These are phyloP conservation scores for Dermatemys mawii DNA, from an alignment of 2,113 vertebrate genomes.

Conservation along the genomic window DNA sequence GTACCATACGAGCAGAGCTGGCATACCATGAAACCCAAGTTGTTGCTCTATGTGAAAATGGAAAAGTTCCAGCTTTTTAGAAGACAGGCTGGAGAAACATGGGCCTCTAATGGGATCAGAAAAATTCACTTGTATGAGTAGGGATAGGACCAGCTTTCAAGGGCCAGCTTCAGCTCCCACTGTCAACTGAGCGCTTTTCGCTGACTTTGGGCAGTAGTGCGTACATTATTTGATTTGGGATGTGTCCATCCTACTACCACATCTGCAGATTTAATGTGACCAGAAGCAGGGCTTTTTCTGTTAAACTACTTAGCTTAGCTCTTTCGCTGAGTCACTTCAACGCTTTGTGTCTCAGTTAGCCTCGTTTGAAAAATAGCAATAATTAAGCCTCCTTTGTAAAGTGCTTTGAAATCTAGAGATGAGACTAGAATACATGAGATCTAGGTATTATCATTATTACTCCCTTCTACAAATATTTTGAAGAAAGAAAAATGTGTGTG, in stretches of 20 bases:
- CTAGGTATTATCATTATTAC: slow-evolving; percentile 22
- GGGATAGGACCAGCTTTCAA: slow-evolving; percentile 66
- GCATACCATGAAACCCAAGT: slow-evolving; percentile 52
- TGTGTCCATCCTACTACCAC: slow-evolving; percentile 56
- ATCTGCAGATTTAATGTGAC: slow-evolving; percentile 52
- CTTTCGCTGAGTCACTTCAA: slow-evolving; percentile 67
- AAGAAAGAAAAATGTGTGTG: slow-evolving; percentile 33
- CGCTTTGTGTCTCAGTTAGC: slow-evolving; percentile 39
- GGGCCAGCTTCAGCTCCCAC: slow-evolving; percentile 50
- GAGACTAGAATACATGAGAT: slow-evolving; percentile 15
- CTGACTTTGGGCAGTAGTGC: slow-evolving; percentile 60
- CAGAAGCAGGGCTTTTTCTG: slow-evolving; percentile 54
- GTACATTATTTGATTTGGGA: slow-evolving; percentile 67
- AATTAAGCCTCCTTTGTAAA: slow-evolving; percentile 14
- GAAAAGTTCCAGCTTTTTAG: slow-evolving; percentile 56
- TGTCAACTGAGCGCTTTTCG: slow-evolving; percentile 45
- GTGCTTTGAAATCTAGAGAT: slow-evolving; percentile 51
- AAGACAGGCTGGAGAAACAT: slow-evolving; percentile 63
- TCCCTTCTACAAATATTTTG: slow-evolving; percentile 12
- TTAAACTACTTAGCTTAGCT: slow-evolving; percentile 44
- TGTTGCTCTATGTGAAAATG: slow-evolving; percentile 59
- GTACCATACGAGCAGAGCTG: slow-evolving; percentile 31
- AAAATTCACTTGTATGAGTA: slow-evolving; percentile 35
- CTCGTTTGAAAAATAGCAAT: slow-evolving; percentile 41
- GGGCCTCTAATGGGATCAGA: slow-evolving; percentile 28